Evolutionary conservation across 2,888 invertebrate species (phyloP).

Genomic region (Cheilosia soror): DNA sequence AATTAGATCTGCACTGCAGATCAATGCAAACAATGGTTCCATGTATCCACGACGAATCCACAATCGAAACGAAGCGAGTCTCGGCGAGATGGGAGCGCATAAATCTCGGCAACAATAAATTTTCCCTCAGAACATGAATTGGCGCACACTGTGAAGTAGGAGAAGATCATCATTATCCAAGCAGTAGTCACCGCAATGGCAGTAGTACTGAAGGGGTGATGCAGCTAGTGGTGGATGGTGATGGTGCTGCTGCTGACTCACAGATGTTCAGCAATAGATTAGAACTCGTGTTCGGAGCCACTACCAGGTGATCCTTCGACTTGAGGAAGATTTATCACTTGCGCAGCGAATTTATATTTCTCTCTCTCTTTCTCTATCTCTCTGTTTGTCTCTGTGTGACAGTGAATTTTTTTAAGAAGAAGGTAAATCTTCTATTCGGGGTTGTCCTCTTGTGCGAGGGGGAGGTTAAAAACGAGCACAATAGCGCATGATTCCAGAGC

Average conservation of each 20-base stretch:
- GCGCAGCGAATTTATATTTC: slow-evolving; percentile 50
- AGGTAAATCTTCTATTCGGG: slow-evolving; percentile 49
- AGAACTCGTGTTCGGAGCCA: slow-evolving; percentile 63
- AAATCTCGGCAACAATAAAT: slow-evolving; percentile 51
- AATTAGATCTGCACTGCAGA: slow-evolving; percentile 23
- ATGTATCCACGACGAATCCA: slow-evolving; percentile 2
- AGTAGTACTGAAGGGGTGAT: slow-evolving; percentile 9
- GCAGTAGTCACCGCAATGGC: slow-evolving; percentile 8
- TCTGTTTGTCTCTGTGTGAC: slow-evolving; percentile 24
- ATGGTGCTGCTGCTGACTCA: slow-evolving; percentile 22
- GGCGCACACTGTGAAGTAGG: slow-evolving; percentile 25
- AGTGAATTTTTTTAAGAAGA: slow-evolving; percentile 47
- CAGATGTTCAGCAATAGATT: slow-evolving; percentile 60
- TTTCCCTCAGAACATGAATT: slow-evolving; percentile 49
- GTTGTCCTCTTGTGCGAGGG: neutral
- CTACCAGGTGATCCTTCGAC: slow-evolving; percentile 58
- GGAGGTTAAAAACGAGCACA: slow-evolving; percentile 21
- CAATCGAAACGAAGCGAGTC: slow-evolving; percentile 15
- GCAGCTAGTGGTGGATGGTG: slow-evolving; percentile 21
- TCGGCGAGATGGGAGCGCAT: slow-evolving; percentile 31
- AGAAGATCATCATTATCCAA: slow-evolving; percentile 54
- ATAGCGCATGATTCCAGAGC: slow-evolving; percentile 44
- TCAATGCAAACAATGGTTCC: slow-evolving; percentile 30
- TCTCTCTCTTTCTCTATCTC: neutral
- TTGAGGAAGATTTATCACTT: slow-evolving; percentile 67